Evolutionary conservation across 2,888 invertebrate genomes (phyloP), one percentile per base, ranked within the genome.

Genomic region (Tethea ocularis): DNA sequence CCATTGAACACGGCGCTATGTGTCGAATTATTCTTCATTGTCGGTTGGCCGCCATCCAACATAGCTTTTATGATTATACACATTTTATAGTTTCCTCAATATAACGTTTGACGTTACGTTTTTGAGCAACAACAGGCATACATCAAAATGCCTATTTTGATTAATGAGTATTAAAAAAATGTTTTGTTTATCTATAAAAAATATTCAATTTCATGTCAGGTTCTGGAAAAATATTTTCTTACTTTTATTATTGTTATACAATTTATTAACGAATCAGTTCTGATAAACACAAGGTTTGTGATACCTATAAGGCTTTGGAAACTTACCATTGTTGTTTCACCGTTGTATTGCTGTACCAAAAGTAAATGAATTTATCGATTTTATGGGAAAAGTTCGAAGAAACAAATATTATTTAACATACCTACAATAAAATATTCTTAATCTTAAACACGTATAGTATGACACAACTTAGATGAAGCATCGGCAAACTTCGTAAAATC

Each of bases 61-160:
- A 83, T 80, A 70, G 87, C 88, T 89, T 92, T 92, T 90, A 92
- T 86, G 90, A 89, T 91, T 89, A 91, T 87, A 86, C 87, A 80
- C 72, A 82, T 88, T 87, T 92, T 91, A 91, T 89, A 82, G 89
- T 88, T 92, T 91, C 89, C 91, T 90, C 86, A 82, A 89, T 87
- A 88, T 88, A 91, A 84, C 81, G 82, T 82, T 85, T 84, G 86
- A 84, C 86, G 87, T 83, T 83, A 80, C 82, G 78, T 75, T 77
- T 78, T 75, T 62, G 71, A 69, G 68, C 57, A 57, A 61, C 63
- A 61, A 51, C 56, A 52, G 33, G 52, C 52, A 24, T 24, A 23
- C 56, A 56, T 61, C 61, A 58, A 56, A 56, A 56, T 46, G 58
- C 58, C 57, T 58, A 58, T 56, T 61, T 58, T 61, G 58, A 61